Evolutionary conservation across 2,113 vertebrate species (phyloP).

Genomic region (Gobius niger): DNA sequence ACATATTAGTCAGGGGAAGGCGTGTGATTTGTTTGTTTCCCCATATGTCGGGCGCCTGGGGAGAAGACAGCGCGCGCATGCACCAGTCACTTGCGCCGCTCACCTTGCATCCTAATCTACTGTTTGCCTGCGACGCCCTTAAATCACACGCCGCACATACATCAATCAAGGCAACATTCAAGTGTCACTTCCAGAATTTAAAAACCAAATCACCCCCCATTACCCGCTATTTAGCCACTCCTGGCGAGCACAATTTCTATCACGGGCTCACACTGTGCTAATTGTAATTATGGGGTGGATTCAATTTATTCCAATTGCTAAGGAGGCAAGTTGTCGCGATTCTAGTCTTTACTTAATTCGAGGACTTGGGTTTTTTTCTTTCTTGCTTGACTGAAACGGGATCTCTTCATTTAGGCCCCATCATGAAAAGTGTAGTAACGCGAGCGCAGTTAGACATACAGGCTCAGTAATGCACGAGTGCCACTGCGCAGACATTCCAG

Average conservation of each 20-base stretch:
- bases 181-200: constrained; percentile 80
- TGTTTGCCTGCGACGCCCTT: constrained; percentile 66
- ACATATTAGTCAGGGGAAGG: not conserved
- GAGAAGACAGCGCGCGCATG: constrained; percentile 15
- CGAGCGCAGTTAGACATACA: constrained; percentile 10
- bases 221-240: constrained; percentile 80
- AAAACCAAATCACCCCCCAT: constrained; percentile 80
- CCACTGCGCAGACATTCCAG: constrained; percentile 4
- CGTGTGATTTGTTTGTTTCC: constrained; percentile 7
- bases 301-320: constrained; percentile 80
- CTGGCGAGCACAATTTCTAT: constrained; percentile 79
- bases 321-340: constrained; percentile 77
- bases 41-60: constrained; percentile 8
- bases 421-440: constrained; percentile 31
- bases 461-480: constrained; percentile 8
- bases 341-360: constrained; percentile 75
- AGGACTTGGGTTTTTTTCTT: constrained; percentile 60
- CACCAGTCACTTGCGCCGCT: constrained; percentile 35
- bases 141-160: constrained; percentile 65
- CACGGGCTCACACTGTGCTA: constrained; percentile 80
- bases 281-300: constrained; percentile 83
- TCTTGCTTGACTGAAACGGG: constrained; percentile 39
- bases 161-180: constrained; percentile 75
- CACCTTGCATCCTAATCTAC: constrained; percentile 71
- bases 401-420: constrained; percentile 49